A percentile compares a stretch with the other conserved stretches of the same genome.
Evolutionary conservation across 2,113 vertebrate species (phyloP).

Genomic region (Leptobrachium leishanense): DNA sequence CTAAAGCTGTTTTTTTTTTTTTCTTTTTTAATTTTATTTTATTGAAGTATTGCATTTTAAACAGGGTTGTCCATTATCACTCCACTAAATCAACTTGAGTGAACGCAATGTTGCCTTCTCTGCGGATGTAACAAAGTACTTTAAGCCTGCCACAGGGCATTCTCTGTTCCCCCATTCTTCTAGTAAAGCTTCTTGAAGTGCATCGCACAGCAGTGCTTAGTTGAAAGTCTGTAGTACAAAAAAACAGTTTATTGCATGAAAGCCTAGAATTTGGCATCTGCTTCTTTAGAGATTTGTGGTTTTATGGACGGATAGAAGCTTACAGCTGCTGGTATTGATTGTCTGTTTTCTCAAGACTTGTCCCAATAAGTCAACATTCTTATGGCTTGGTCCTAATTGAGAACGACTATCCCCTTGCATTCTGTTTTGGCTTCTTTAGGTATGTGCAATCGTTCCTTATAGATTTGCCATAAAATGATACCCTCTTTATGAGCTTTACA

Average conservation of each 20-base stretch:
- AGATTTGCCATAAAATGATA: background rate
- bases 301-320: background rate
- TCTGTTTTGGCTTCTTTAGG: background rate
- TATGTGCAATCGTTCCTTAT: slow-evolving; percentile 42
- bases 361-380: slow-evolving; percentile 25
- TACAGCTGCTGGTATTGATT: slow-evolving; percentile 20
- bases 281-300: background rate
- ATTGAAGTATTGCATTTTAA: background rate
- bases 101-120: slow-evolving; percentile 12
- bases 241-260: background rate
- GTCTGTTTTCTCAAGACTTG: slow-evolving; percentile 16
- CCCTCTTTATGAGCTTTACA: slow-evolving; percentile 25
- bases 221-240: background rate
- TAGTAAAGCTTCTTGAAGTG: background rate
- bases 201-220: background rate
- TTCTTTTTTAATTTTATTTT: no score
- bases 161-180: slow-evolving; percentile 7
- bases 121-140: slow-evolving; percentile 12
- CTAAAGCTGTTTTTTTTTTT: background rate
- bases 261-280: slow-evolving; percentile 2
- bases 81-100: slow-evolving; percentile 25
- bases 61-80: slow-evolving; percentile 12
- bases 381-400: slow-evolving; percentile 21
- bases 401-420: slow-evolving; percentile 14
- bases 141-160: background rate